Base-by-base conservation (phyloP, 2,797 vertebrate genomes). In the Morus bassanus region DNA sequence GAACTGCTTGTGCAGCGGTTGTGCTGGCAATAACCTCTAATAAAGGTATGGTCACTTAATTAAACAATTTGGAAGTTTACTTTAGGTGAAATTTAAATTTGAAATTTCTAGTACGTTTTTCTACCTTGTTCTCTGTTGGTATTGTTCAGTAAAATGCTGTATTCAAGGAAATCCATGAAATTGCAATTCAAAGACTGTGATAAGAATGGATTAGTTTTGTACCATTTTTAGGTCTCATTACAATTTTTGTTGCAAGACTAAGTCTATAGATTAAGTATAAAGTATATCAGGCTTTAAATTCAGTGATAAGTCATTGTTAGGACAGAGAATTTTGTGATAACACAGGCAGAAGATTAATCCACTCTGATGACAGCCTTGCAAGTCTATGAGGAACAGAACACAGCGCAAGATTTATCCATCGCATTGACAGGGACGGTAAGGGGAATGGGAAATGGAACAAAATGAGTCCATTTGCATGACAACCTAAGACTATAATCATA, bases 401-500 rank as follows among this genome's bases (percentile, higher is more conserved):
- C 89, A 89, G 93, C 74, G 78, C 73, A 90, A 97, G 91, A 96
- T 95, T 97, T 97, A 98, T 95, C 89, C 79, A 12, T 96, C 11
- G 43, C 88, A 77, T 85, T 98, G 97, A 98, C 98, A 98, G 97
- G 96, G 96, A 97, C 75, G 3, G 94, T 88, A 95, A 93, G 81
- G 84, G 48, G 82, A 97, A 97, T 91, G 76, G 76, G 84, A 98
- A 98, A 98, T 97, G 81, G 95, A 98, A 97, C 53, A 97, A 98
- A 98, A 98, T 98, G 93, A 98, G 95, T 97, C 92, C 95, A 97
- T 97, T 98, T 98, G 97, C 87, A 97, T 95, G 97, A 97, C 95
- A 98, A 97, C 96, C 93, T 97, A 97, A 98, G 95, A 97, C 96
- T 97, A 85, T 98, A 98, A 98, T 98, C 93, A 98, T 96, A 98